Conservation (phyloP, 2,797 vertebrate genomes). For the Anomalospiza imberbis region DNA sequence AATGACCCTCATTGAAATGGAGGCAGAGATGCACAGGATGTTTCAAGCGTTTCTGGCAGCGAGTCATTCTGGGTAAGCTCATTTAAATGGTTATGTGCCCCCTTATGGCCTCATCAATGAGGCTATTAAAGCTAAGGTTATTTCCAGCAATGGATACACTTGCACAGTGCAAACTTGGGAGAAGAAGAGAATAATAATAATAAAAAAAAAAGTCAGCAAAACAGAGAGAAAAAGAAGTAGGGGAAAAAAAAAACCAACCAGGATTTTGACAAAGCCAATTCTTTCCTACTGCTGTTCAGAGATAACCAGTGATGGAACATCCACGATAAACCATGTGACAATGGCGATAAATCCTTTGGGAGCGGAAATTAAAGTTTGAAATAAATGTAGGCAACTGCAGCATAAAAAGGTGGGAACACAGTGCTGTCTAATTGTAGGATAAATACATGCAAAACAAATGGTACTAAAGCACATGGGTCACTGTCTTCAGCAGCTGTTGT, state of each 20-base stretch:
- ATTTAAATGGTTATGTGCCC: conserved; percentile 25
- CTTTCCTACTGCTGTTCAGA: not conserved
- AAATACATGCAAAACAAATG: not conserved
- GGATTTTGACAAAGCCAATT: conserved; percentile 1
- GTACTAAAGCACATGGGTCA: not conserved
- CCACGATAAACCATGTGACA: not conserved
- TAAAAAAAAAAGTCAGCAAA: not conserved
- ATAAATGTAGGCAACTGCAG: not conserved
- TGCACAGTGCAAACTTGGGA: not conserved
- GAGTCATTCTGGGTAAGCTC: conserved; percentile 11
- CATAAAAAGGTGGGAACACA: not conserved
- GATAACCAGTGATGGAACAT: not conserved
- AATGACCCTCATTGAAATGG: not conserved
- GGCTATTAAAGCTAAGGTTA: conserved; percentile 20
- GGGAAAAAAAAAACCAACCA: not conserved
- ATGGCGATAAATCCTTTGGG: conserved; percentile 13
- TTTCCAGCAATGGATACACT: not conserved
- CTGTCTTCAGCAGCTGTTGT: not conserved
- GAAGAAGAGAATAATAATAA: not conserved
- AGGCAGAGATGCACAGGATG: not conserved
- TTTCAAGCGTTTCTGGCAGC: conserved; percentile 9
- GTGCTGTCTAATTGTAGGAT: not conserved
- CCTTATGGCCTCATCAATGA: conserved; percentile 42
- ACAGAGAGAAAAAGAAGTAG: not conserved
- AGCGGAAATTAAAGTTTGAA: not conserved